Conservation (phyloP, 2,888 invertebrate genomes). For the Xanthorhoe spadicearia region DNA sequence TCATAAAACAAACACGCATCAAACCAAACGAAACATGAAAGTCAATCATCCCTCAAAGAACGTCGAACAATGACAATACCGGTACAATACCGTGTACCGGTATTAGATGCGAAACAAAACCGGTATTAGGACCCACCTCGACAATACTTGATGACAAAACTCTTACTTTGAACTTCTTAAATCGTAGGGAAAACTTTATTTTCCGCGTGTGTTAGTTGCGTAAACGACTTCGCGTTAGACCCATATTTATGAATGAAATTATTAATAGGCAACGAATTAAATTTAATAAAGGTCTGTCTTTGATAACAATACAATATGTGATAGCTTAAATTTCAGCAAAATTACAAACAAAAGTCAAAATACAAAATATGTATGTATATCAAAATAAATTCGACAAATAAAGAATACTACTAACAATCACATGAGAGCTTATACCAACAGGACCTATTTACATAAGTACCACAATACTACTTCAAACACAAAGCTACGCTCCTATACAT, state of each 20-base stretch:
- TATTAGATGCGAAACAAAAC: slow-evolving; percentile 51
- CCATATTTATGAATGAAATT: background rate
- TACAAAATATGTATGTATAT: no score
- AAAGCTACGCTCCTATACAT: background rate
- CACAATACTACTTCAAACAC: background rate
- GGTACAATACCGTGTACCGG: slow-evolving; percentile 16
- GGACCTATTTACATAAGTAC: no score
- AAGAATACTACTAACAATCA: no score
- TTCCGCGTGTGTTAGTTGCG: slow-evolving; percentile 51
- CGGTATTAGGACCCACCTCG: slow-evolving; percentile 62
- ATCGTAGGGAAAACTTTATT: slow-evolving; percentile 83
- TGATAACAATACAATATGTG: no score
- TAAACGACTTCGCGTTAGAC: slow-evolving; percentile 46
- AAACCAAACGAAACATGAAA: slow-evolving; percentile 36
- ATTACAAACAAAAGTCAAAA: no score
- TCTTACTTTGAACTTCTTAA: slow-evolving; percentile 81
- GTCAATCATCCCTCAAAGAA: slow-evolving; percentile 42
- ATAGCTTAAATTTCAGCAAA: no score
- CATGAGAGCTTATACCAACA: no score
- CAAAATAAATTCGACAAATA: no score
- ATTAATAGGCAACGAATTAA: no score
- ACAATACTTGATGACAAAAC: slow-evolving; percentile 78
- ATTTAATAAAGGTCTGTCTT: no score
- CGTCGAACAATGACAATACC: slow-evolving; percentile 38
- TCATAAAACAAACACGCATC: background rate